Base-by-base conservation (phyloP, 2,797 vertebrate genomes). In the Liparis tanakae region DNA sequence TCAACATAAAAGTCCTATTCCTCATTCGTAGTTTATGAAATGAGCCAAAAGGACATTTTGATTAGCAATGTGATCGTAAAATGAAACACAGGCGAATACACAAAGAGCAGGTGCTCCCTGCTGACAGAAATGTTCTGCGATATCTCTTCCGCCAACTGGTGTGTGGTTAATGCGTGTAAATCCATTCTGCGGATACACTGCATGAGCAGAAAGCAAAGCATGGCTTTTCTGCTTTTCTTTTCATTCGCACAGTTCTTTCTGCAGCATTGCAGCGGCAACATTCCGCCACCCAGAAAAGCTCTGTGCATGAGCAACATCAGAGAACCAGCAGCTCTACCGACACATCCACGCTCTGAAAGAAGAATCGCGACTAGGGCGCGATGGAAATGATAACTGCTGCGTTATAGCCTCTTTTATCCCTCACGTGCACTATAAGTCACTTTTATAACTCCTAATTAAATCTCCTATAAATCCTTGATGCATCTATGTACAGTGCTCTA, bases 371-470 rank as follows among this genome's bases (percentile, higher is more conserved):
- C 74, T 84, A 69, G 56, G 68, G 74, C 89, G 81, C 92, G 88
- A 91, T 92, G 90, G 87, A 92, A 93, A 93, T 90, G 80, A 91
- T 90, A 90, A 91, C 85, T 77, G 80, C 85, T 37, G 78, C 83
- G 69, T 90, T 91, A 90, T 80, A 82, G 83, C 75, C 61, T 86
- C 72, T 85, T 71, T 81, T 87, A 86, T 91, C 83, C 79, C 83
- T 75, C 75, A 81, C 86, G 88, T 89, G 93, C 87, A 90, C 86
- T 71, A 84, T 94, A 91, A 93, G 85, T 94, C 90, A 93, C 78
- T 92, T 94, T 94, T 89, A 94, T 79, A 81, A 77, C 83, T 82
- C 79, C 88, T 92, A 92, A 93, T 94, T 91, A 93, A 88, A 86
- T 87, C 85, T 81, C 76, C 85, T 70, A 90, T 93, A 88, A 91